A percentile compares a stretch with the other conserved stretches of the same genome.
Evolutionary conservation across 2,797 vertebrate genomes (phyloP).

Genomic region (Dipus sagitta): DNA sequence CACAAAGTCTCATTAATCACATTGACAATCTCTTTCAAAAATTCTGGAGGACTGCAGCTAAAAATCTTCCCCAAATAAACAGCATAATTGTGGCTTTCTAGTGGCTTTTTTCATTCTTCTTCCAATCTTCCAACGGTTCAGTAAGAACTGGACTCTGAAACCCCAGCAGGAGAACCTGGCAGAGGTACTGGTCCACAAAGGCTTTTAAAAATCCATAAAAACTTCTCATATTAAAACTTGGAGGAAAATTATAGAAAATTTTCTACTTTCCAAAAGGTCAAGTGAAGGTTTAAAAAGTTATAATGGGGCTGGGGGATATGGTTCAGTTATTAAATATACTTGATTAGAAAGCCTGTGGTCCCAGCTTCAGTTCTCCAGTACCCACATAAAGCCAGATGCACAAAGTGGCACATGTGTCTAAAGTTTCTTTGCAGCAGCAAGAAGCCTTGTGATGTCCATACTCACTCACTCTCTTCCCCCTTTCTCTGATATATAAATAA

Average conservation of each 20-base stretch:
- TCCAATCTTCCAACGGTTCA: slow-evolving; percentile 53
- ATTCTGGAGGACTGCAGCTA: slow-evolving; percentile 42
- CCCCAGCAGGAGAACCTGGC: slow-evolving; percentile 60
- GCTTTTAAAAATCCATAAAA: slow-evolving; percentile 68
- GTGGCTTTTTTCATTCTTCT: slow-evolving; percentile 62
- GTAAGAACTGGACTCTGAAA: slow-evolving; percentile 60
- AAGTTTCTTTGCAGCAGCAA: too few relatives aligned
- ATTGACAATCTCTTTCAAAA: slow-evolving; percentile 61
- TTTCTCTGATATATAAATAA: too few relatives aligned
- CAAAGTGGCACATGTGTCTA: too few relatives aligned
- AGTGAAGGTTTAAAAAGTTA: slow-evolving; percentile 25
- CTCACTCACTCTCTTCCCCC: too few relatives aligned
- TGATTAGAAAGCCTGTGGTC: too few relatives aligned
- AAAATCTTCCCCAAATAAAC: slow-evolving; percentile 56
- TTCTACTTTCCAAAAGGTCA: slow-evolving; percentile 61
- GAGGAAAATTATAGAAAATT: slow-evolving; percentile 50
- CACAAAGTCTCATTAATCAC: slow-evolving; percentile 63
- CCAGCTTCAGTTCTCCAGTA: too few relatives aligned
- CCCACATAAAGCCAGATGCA: too few relatives aligned
- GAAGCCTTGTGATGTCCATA: too few relatives aligned
- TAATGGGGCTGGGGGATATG: too few relatives aligned
- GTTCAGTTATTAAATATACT: too few relatives aligned
- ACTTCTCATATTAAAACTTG: slow-evolving; percentile 76
- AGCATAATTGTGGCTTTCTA: slow-evolving; percentile 29
- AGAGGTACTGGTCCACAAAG: slow-evolving; percentile 38